Base-by-base conservation (phyloP, 2,888 invertebrate species). In the Rutpela maculata region DNA sequence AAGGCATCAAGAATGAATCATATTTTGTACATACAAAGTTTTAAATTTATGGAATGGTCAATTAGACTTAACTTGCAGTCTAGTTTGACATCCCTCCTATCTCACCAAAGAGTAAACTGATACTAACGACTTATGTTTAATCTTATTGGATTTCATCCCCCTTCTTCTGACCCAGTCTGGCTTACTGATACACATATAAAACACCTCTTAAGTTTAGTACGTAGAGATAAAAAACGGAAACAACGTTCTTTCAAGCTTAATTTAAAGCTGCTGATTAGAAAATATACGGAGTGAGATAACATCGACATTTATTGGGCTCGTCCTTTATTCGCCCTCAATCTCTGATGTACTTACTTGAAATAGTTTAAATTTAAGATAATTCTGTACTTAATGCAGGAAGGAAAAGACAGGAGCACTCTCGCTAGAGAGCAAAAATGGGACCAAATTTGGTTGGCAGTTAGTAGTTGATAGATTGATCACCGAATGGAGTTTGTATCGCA, bases 211-310 rank as follows among this genome's bases (percentile, higher is more conserved):
- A 65, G 65, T 65, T 63, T 65, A 65, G 43, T 65, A 19, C 31
- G 62, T 35, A 35, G 35, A 31, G 62, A 63, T 63, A 63, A 63
- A 63, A 63, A 63, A 63, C 35, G 22, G 43, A 19, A 31, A 43
- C 65, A 65, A 43, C 65, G 43, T 43, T 65, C 65, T 43, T 63
- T 43, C 15, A 11, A 19, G 65, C 65, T 65, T 43, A 65, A 65
- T 65, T 43, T 43, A 65, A 19, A 65, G 43, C 65, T 31, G 15
- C 65, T 65, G 65, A 65, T 65, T 65, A 65, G 65, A 19, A 43
- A 65, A 43, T 65, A 65, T 65, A 65, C 65, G 65, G 19, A 65
- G 65, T 43, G 43, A 65, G 65, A 65, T 65, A 65, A 65, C 43
- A 65, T 65, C 65, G 65, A 65, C 65, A 43, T 65, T 65, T 65